Percentiles rank a stretch among this genome's conserved stretches.
Evolutionary conservation across 2,797 vertebrate genomes (phyloP).

Genomic region (Sebastes minor): DNA sequence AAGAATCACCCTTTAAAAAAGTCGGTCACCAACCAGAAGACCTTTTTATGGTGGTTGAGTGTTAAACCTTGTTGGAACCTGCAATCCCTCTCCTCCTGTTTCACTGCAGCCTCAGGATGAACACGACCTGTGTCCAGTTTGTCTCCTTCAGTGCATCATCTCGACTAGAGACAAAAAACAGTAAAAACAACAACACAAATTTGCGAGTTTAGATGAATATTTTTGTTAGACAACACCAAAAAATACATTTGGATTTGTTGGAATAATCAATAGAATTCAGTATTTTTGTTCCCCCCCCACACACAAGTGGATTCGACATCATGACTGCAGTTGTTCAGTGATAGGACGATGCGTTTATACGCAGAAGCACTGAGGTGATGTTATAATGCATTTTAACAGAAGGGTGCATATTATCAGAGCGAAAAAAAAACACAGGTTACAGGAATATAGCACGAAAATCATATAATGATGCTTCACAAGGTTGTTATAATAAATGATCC

Average conservation of each 20-base stretch:
- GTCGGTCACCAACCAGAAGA: slow-evolving; percentile 44
- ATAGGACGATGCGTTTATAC: slow-evolving; percentile 47
- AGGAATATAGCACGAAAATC: too few species aligned
- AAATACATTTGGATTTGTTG: not conserved
- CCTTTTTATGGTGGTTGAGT: slow-evolving; percentile 53
- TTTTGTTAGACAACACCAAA: not conserved
- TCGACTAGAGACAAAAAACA: slow-evolving; percentile 48
- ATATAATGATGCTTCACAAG: too few species aligned
- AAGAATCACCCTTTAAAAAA: slow-evolving; percentile 59
- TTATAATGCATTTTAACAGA: not conserved
- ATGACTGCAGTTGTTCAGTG: slow-evolving; percentile 52
- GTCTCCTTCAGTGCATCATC: slow-evolving; percentile 78
- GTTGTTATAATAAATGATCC: too few species aligned
- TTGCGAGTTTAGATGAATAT: not conserved
- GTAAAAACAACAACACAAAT: not conserved
- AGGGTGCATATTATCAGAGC: not conserved
- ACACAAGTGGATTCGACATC: slow-evolving; percentile 28
- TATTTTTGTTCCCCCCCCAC: not conserved
- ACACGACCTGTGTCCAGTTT: slow-evolving; percentile 60
- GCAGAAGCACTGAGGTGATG: slow-evolving; percentile 43
- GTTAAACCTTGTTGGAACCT: slow-evolving; percentile 64
- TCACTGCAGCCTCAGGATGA: slow-evolving; percentile 77
- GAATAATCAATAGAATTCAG: not conserved
- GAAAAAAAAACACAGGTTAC: not conserved
- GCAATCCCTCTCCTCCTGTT: slow-evolving; percentile 66